Evolutionary conservation across 2,888 invertebrate species (phyloP).

Genomic region (Epinotia demarniana): DNA sequence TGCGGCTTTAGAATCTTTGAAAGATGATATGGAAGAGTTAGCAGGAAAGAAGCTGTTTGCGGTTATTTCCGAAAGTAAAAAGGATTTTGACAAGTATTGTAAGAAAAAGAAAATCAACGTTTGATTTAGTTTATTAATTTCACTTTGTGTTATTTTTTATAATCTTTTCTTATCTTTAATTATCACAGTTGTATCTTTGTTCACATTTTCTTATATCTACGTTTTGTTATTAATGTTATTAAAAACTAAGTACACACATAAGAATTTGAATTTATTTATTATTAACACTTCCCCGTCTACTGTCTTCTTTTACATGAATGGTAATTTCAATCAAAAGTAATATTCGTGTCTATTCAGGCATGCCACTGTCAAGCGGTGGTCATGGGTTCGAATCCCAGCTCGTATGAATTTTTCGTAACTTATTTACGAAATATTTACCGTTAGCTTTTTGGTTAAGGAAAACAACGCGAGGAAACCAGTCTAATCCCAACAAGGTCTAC

Average conservation of each 20-base stretch:
- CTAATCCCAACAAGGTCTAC: too few relatives aligned
- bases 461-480: too few relatives aligned
- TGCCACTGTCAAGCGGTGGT: too few relatives aligned
- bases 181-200: slow-evolving; percentile 64
- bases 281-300: not conserved
- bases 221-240: slow-evolving; percentile 18
- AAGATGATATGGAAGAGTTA: slow-evolving; percentile 81
- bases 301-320: too few relatives aligned
- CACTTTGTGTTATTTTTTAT: slow-evolving; percentile 35
- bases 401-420: too few relatives aligned
- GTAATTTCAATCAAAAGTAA: too few relatives aligned
- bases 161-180: slow-evolving; percentile 45
- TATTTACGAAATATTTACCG: too few relatives aligned
- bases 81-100: slow-evolving; percentile 78
- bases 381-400: too few relatives aligned
- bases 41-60: slow-evolving; percentile 82
- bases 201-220: slow-evolving; percentile 33
- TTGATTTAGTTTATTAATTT: slow-evolving; percentile 52
- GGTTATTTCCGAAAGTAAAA: slow-evolving; percentile 77
- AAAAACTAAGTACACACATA: slow-evolving; percentile 9
- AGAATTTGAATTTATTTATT: not conserved
- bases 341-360: too few relatives aligned
- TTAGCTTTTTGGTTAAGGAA: too few relatives aligned
- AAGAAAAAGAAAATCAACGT: slow-evolving; percentile 70
- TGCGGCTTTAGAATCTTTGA: slow-evolving; percentile 74